These are phyloP conservation scores for honey bee (Apis mellifera) DNA, from an alignment of 1,140 invertebrate species.

Conservation along the genomic window Amel_HAv3.1 CM009945.2:9406001-9406500, in stretches of 20 bases:
- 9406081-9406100: conserved; percentile 1
- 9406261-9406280: conserved; percentile 21
- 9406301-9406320: conserved; percentile 3
- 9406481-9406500: conserved; percentile 28
- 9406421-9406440: conserved; percentile 48
- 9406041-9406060: no score
- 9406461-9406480: conserved; percentile 32
- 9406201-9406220: conserved; percentile 20
- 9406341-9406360: conserved; percentile 9
- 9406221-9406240: conserved; percentile 25
- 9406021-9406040: no score
- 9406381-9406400: conserved; percentile 10
- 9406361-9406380: conserved; percentile 34
- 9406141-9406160: conserved; percentile 42
- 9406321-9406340: background rate
- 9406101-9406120: conserved; percentile 34
- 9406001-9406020: no score
- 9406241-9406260: conserved; percentile 28
- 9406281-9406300: background rate
- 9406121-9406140: conserved; percentile 46
- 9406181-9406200: conserved; percentile 37
- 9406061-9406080: background rate
- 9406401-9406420: conserved; percentile 24
- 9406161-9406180: conserved; percentile 39
- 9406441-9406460: conserved; percentile 28